Evolutionary conservation across 2,113 vertebrate genomes (phyloP).

Genomic region (Petromus typicus): DNA sequence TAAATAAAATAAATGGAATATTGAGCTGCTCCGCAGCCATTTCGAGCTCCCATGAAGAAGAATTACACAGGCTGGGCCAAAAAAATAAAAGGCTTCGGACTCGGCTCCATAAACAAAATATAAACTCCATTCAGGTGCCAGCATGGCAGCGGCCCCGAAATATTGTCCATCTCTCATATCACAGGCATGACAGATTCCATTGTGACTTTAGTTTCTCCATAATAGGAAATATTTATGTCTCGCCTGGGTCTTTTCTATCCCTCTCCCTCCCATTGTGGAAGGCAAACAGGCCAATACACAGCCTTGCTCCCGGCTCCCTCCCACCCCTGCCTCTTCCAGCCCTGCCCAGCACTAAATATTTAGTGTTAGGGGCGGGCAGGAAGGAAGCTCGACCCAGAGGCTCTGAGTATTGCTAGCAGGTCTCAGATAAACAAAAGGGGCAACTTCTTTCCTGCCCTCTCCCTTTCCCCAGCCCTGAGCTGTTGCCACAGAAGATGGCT

Average conservation of each 20-base stretch:
- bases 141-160: constrained; percentile 84
- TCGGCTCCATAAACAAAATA: constrained; percentile 90
- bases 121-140: constrained; percentile 87
- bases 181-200: constrained; percentile 89
- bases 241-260: constrained; percentile 82
- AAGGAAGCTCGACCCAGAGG: constrained; percentile 46
- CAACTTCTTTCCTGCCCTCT: constrained; percentile 54
- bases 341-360: constrained; percentile 73
- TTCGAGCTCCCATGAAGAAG: constrained; percentile 89
- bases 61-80: constrained; percentile 89
- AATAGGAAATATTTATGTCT: constrained; percentile 90
- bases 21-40: constrained; percentile 90
- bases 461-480: constrained; percentile 17
- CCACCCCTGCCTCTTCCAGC: constrained; percentile 62
- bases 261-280: constrained; percentile 80
- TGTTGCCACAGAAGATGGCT: constrained; percentile 55
- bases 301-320: constrained; percentile 66
- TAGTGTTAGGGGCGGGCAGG: constrained; percentile 64
- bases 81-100: constrained; percentile 86
- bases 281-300: constrained; percentile 78
- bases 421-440: constrained; percentile 62
- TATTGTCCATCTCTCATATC: constrained; percentile 89
- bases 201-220: constrained; percentile 90
- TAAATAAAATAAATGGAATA: constrained; percentile 95
- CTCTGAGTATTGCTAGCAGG: constrained; percentile 42